These are phyloP conservation scores for Ataeniobius toweri DNA, from an alignment of 2,797 vertebrate species.

Conservation along the genomic window DNA sequence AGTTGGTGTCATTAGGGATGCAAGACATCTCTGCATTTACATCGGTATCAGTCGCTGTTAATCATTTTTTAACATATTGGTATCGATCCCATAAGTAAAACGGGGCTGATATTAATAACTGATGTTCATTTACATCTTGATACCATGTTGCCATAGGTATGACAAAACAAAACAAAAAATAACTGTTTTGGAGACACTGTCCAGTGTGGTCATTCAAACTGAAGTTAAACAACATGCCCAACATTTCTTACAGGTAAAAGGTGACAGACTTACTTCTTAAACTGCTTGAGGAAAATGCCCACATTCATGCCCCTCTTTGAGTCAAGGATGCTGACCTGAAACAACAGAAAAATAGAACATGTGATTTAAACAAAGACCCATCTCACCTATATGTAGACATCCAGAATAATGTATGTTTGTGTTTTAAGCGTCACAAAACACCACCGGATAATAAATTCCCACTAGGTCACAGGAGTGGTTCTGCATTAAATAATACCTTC, in stretches of 20 bases:
- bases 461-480: constrained; percentile 28
- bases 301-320: constrained; percentile 98
- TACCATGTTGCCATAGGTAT: neutral
- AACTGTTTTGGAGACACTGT: neutral
- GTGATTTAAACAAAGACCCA: neutral
- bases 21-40: no score
- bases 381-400: neutral
- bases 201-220: neutral
- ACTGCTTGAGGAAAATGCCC: constrained; percentile 98
- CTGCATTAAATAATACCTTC: constrained; percentile 44
- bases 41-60: no score
- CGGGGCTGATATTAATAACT: no score
- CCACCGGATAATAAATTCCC: constrained; percentile 54
- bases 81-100: no score
- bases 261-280: constrained; percentile 91
- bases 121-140: no score
- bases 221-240: neutral
- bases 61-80: no score
- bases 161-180: neutral
- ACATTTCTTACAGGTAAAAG: neutral
- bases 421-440: constrained; percentile 7
- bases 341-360: constrained; percentile 34
- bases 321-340: constrained; percentile 92
- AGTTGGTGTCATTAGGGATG: no score
- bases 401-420: constrained; percentile 14